Conservation (phyloP, 2,113 vertebrate genomes). For the Tragelaphus imberbis region DNA sequence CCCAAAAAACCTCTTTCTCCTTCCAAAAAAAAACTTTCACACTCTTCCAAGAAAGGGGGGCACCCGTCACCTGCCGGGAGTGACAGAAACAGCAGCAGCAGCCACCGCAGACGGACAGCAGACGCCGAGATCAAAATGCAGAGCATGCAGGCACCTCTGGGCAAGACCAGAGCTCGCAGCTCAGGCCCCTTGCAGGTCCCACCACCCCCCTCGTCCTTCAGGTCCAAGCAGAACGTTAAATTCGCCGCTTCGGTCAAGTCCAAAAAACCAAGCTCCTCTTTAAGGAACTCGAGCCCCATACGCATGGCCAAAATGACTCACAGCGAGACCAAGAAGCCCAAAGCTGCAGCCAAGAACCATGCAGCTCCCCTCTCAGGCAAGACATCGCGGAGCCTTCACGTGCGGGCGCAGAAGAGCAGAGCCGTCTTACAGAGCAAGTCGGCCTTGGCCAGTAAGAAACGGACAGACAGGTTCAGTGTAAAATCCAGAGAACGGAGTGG, state of each 20-base stretch:
- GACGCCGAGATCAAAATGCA: constrained; percentile 88
- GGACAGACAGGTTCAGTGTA: constrained; percentile 79
- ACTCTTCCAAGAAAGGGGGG: constrained; percentile 84
- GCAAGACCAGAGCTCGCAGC: constrained; percentile 87
- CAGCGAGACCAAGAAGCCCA: constrained; percentile 80
- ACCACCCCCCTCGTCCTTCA: constrained; percentile 77
- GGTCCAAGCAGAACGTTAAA: constrained; percentile 82
- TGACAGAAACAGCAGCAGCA: constrained; percentile 78
- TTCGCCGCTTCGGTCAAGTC: constrained; percentile 73
- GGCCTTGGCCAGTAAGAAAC: constrained; percentile 79
- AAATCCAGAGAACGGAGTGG: constrained; percentile 82
- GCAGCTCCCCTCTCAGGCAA: constrained; percentile 82
- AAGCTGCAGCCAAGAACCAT: constrained; percentile 76
- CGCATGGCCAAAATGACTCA: constrained; percentile 83
- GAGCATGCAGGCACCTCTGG: constrained; percentile 84
- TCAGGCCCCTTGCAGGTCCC: constrained; percentile 76
- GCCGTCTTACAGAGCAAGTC: constrained; percentile 82
- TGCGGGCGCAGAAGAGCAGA: constrained; percentile 85
- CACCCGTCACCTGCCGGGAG: constrained; percentile 66
- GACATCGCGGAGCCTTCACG: constrained; percentile 82
- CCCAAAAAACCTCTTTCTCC: constrained; percentile 90
- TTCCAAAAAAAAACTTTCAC: constrained; percentile 77
- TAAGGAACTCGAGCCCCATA: constrained; percentile 84
- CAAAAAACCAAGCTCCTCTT: constrained; percentile 80
- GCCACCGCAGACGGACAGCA: constrained; percentile 81